Conservation (phyloP, 2,888 invertebrate species). For the Schizaphis graminum region DNA sequence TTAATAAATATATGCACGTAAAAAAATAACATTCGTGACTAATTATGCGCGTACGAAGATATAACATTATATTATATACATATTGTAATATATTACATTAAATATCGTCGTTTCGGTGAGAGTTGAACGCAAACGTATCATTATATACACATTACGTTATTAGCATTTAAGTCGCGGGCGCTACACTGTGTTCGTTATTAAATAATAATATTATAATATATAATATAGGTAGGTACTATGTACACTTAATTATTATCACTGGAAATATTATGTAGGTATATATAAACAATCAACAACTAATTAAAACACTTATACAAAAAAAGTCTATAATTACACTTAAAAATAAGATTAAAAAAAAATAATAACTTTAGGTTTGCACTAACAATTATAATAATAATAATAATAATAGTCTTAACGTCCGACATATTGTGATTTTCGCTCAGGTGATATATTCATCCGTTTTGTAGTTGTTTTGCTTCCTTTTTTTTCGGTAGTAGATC, state of each 20-base stretch:
- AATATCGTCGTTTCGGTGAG: constrained; percentile 31
- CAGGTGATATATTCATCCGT: neutral
- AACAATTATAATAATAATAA: constrained; percentile 24
- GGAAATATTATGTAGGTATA: constrained; percentile 31
- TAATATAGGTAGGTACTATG: neutral
- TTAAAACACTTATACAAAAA: constrained; percentile 44
- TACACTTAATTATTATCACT: constrained; percentile 60
- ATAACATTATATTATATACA: neutral
- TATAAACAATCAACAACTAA: constrained; percentile 56
- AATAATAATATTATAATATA: neutral
- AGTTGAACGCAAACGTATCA: constrained; percentile 16
- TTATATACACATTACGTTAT: neutral
- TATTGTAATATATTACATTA: neutral
- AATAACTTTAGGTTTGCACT: constrained; percentile 37
- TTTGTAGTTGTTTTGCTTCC: too few species aligned
- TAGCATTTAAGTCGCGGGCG: constrained; percentile 20
- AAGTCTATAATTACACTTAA: constrained; percentile 32
- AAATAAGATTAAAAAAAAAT: constrained; percentile 17
- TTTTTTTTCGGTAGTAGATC: neutral
- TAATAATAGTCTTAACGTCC: constrained; percentile 8
- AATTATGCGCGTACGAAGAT: constrained; percentile 26
- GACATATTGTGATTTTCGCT: constrained; percentile 18
- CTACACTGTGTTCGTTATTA: neutral
- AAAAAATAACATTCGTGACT: constrained; percentile 51
- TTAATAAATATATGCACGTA: constrained; percentile 29